Evolutionary conservation across 2,797 vertebrate genomes (phyloP), one percentile per base, ranked within the genome.

Genomic region (Hirundo rustica): DNA sequence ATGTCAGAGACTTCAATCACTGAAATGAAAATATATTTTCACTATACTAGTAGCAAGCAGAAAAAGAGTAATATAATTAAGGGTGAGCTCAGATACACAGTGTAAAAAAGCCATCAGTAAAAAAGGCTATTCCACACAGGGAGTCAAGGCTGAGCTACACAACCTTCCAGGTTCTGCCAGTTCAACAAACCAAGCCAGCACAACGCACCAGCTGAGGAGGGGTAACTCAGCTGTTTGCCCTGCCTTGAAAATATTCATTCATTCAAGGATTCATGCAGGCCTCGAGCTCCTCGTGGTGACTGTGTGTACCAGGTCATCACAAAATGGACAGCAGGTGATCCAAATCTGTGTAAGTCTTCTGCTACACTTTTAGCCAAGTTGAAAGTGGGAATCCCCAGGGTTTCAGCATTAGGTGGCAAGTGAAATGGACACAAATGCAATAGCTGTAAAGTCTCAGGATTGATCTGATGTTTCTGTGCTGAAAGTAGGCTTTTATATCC

Each of bases 21-120:
- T 25, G 22, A 84, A 89, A 95, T 88, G 79, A 85, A 93, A 92
- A 96, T 75, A 42, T 81, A 83, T 85, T 92, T 76, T 71, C 68
- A 53, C 65, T 87, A 3, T 47, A 42, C 18, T 67, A 58, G 78
- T 7, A 64, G 66, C 3, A 1, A 91, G 84, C 76, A 72, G 87
- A 80, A 53, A 74, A 80, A 23, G 73, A 73, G 8, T 42, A 65
- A 75, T 36, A 20, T 27, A 55, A 74, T 85, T 78, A 78, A 62
- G 58, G 60, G 14, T 34, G 8, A 44, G 13, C 45, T 73, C 44
- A 88, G 58, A 65, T 32, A 58, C 2, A 16, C 32, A 78, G 58
- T 53, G 53, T 70, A 66, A 67, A 64, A 74, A n/a, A 82, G 47
- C 34, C 62, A 65, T 18, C 20, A 47, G 40, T 19, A 44, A 50